Base-by-base conservation (phyloP, 1,140 invertebrate species). In the Diorhabda elongata region DNA sequence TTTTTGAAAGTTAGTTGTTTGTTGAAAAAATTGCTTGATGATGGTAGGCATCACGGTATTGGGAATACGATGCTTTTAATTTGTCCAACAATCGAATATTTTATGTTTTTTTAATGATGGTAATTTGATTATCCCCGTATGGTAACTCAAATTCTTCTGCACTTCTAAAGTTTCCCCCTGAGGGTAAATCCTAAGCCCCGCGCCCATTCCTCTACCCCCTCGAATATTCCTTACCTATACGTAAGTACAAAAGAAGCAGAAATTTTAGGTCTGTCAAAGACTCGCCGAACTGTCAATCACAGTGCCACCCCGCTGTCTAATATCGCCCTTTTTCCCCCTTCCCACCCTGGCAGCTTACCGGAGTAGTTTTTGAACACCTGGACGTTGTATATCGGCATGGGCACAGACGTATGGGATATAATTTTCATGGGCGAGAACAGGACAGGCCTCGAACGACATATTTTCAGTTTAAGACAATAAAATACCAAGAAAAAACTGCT, bases 281-380 rank as follows among this genome's bases (percentile, higher is more conserved):
- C 42, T 42, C 59, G 59, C 59, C 59, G 42, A 26, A 26, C 26
- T 42, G 59, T 41, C 59, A 26, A 60, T 60, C 42, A 41, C 59
- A 11, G 59, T 42, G 42, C 59, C 59, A 26, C 59, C 59, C 59
- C 59, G 59, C 59, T 60, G 59, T 42, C 59, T 52, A 52, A 52
- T 52, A 52, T 52, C 47, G 47, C 47, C 47, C 47, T 52, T 52
- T n/a, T 52, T 3, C 9, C 47, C 47, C 47, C 47, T n/a, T 2
- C n/a, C 47, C 6, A 3, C 6, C 3, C 47, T n/a, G 6, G 6
- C 4, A 6, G 47, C 47, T n/a, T 6, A 42, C 11, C 7, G 59
- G 42, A 60, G 59, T 60, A 41, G 59, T 60, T 60, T 7, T 60
- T 60, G 59, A 42, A 60, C 11, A 60, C 11, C 11, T 42, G 59